Evolutionary conservation across 2,113 vertebrate genomes (phyloP).

Genomic region (Oncorhynchus mykiss): DNA sequence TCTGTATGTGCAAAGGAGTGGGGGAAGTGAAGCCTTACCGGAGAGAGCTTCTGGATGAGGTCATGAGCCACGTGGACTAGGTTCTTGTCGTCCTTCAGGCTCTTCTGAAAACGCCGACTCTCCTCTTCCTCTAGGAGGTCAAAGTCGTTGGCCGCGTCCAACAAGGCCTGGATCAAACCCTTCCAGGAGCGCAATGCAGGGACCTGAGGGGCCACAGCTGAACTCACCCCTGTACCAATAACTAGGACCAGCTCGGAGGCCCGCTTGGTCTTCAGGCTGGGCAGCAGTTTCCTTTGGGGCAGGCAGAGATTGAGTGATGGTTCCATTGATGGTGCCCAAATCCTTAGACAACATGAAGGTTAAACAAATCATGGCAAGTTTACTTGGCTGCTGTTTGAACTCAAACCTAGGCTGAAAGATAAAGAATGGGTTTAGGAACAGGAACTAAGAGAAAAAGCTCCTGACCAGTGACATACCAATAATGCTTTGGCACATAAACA

Average conservation of each 20-base stretch:
- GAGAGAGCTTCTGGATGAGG: conserved; percentile 96
- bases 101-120: conserved; percentile 88
- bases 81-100: conserved; percentile 93
- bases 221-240: conserved; percentile 92
- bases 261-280: conserved; percentile 93
- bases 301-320: conserved; percentile 42
- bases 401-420: conserved; percentile 21
- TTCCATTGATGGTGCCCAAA: conserved; percentile 30
- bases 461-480: not conserved
- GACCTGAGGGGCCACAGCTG: conserved; percentile 91
- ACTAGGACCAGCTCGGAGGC: conserved; percentile 91
- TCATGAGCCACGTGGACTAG: conserved; percentile 94
- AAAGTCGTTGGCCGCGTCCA: conserved; percentile 93
- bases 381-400: conserved; percentile 13
- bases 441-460: not conserved
- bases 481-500: not conserved
- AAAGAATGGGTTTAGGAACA: not conserved
- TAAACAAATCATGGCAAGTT: conserved; percentile 31
- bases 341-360: conserved; percentile 36
- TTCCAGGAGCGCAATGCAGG: conserved; percentile 95
- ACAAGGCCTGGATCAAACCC: conserved; percentile 90
- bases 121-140: conserved; percentile 94
- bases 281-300: conserved; percentile 86
- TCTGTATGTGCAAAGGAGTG: not conserved
- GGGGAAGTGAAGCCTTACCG: conserved; percentile 75